A percentile compares a stretch with the other conserved stretches of the same genome.
Evolutionary conservation across 2,797 vertebrate genomes (phyloP).

Genomic region (Enteromius viviparus): DNA sequence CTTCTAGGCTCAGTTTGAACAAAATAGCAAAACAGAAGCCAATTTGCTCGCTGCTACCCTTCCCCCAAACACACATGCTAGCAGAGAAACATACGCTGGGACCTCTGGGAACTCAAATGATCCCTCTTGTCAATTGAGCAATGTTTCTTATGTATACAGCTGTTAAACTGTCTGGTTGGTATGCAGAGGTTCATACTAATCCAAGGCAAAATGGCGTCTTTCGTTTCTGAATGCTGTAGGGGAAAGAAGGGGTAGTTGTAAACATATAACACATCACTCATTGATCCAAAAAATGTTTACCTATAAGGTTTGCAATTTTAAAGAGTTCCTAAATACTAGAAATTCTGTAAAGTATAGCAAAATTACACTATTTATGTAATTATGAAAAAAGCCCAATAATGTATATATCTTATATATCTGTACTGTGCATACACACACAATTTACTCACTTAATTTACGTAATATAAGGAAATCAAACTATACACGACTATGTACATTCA

Average conservation of each 20-base stretch:
- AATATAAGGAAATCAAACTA: too few relatives aligned
- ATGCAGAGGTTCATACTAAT: neutral
- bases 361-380: neutral
- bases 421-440: too few relatives aligned
- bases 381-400: neutral
- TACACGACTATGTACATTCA: too few relatives aligned
- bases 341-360: neutral
- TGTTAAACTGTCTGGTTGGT: slow-evolving; percentile 3
- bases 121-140: slow-evolving; percentile 5
- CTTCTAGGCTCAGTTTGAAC: slow-evolving; percentile 38
- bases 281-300: neutral
- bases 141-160: slow-evolving; percentile 23
- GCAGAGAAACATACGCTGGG: neutral
- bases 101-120: slow-evolving; percentile 14
- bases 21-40: slow-evolving; percentile 48
- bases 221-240: neutral
- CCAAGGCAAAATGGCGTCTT: neutral
- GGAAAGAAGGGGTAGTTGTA: neutral
- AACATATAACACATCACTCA: neutral
- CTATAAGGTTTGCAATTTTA: neutral
- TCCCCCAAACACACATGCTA: slow-evolving; percentile 24
- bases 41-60: slow-evolving; percentile 31
- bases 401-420: neutral
- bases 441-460: too few relatives aligned
- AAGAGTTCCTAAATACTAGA: neutral